Percentiles rank a stretch among this genome's conserved stretches.
Conservation (phyloP, 2,888 invertebrate species). For the Carpatolechia fugitivella region DNA sequence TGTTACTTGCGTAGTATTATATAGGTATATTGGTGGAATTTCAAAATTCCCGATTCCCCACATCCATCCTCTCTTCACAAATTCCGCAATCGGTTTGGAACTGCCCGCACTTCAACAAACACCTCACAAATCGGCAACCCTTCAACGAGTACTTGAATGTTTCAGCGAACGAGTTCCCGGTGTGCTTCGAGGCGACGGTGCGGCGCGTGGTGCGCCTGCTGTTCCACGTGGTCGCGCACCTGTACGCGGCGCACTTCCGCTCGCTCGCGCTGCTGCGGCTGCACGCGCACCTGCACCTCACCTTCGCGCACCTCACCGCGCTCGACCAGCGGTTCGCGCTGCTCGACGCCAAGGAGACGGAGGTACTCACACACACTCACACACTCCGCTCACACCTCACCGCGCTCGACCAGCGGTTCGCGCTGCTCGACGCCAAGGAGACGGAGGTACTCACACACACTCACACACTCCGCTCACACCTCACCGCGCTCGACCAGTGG, state of each 20-base stretch:
- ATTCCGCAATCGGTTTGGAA: too few species aligned
- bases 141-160: background rate
- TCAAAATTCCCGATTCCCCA: too few species aligned
- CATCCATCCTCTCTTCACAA: too few species aligned
- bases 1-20: too few species aligned
- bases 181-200: constrained; percentile 95
- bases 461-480: constrained; percentile 92
- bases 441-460: constrained; percentile 80
- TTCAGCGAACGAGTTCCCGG: constrained; percentile 95
- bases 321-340: constrained; percentile 91
- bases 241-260: constrained; percentile 98
- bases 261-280: constrained; percentile 95
- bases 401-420: constrained; percentile 97
- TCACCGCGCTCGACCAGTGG: constrained; percentile 90
- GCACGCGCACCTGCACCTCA: constrained; percentile 97
- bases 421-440: constrained; percentile 96
- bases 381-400: constrained; percentile 90
- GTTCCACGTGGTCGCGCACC: constrained; percentile 98
- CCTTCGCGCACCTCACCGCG: constrained; percentile 97
- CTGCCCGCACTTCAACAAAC: too few species aligned
- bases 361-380: constrained; percentile 54
- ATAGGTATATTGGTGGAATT: too few species aligned
- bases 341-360: constrained; percentile 97
- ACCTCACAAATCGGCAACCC: too few species aligned
- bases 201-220: constrained; percentile 97